Conservation (phyloP, 2,113 vertebrate genomes). For the Eira barbara region DNA sequence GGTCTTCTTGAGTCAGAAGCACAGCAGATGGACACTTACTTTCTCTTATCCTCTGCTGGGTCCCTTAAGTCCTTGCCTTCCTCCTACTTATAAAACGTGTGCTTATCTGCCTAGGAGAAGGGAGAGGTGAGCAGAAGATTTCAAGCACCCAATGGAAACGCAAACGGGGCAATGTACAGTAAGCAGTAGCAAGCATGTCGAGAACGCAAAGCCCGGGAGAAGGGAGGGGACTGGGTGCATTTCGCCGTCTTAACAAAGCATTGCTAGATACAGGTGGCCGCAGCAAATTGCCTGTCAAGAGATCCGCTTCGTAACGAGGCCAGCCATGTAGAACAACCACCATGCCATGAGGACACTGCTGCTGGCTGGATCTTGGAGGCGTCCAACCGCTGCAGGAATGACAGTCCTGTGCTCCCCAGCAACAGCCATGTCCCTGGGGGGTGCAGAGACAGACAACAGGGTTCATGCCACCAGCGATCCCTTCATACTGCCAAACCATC, state of each 20-base stretch:
- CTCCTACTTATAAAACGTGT: not conserved
- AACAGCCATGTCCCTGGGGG: not conserved
- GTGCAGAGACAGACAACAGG: not conserved
- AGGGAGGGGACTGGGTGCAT: not conserved
- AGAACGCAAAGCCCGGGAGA: not conserved
- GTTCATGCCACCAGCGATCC: not conserved
- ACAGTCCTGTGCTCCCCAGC: not conserved
- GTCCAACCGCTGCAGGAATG: not conserved
- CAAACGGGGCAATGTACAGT: not conserved
- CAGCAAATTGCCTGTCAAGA: slow-evolving; percentile 67
- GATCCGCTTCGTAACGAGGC: slow-evolving; percentile 1
- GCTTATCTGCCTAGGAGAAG: not conserved
- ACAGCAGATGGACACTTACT: not conserved
- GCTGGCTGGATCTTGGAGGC: not conserved
- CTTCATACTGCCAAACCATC: slow-evolving; percentile 4
- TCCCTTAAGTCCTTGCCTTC: not conserved
- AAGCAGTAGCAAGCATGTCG: not conserved
- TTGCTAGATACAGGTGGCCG: slow-evolving; percentile 41
- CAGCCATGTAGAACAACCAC: slow-evolving; percentile 65
- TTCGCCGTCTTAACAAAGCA: not conserved
- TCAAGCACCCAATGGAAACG: not conserved
- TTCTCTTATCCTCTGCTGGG: not conserved
- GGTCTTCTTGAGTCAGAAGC: not conserved
- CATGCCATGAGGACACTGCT: not conserved
- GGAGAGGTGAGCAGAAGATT: not conserved